Evolutionary conservation across 2,113 vertebrate genomes (phyloP).

Genomic region (Microcebus tavaratra): DNA sequence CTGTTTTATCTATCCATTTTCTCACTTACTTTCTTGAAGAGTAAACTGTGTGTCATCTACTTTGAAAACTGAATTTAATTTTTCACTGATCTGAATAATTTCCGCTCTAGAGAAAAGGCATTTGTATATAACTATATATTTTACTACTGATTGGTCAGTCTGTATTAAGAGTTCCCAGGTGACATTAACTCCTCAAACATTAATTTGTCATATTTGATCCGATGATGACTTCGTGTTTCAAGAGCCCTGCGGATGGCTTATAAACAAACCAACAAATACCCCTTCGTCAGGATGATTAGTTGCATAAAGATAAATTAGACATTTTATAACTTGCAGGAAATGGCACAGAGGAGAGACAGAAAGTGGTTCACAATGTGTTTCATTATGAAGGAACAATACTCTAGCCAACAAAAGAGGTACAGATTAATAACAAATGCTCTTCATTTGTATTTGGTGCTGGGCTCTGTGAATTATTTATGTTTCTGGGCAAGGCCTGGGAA

Average conservation of each 20-base stretch:
- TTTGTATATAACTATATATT: background rate
- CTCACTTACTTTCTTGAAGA: slow-evolving; percentile 50
- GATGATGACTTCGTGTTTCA: background rate
- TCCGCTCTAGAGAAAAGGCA: background rate
- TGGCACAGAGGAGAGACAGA: slow-evolving; percentile 8
- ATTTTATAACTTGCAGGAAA: background rate
- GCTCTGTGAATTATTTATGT: slow-evolving; percentile 66
- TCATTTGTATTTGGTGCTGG: slow-evolving; percentile 62
- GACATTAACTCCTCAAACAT: background rate
- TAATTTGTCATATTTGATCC: background rate
- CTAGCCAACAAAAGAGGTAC: slow-evolving; percentile 38
- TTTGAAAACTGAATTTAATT: slow-evolving; percentile 50
- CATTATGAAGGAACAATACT: slow-evolving; percentile 54
- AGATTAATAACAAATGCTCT: slow-evolving; percentile 60
- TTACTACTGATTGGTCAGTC: slow-evolving; percentile 29
- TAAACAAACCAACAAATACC: background rate
- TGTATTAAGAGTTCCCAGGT: background rate
- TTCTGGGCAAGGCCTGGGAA: slow-evolving; percentile 47
- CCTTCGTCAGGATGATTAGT: background rate
- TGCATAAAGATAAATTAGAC: slow-evolving; percentile 35
- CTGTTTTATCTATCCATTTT: background rate
- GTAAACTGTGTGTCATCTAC: slow-evolving; percentile 33
- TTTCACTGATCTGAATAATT: slow-evolving; percentile 49
- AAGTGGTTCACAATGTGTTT: slow-evolving; percentile 41
- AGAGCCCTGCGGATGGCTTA: background rate